Base-by-base conservation (phyloP, 2,797 vertebrate genomes). In the Sebastes itinus region DNA sequence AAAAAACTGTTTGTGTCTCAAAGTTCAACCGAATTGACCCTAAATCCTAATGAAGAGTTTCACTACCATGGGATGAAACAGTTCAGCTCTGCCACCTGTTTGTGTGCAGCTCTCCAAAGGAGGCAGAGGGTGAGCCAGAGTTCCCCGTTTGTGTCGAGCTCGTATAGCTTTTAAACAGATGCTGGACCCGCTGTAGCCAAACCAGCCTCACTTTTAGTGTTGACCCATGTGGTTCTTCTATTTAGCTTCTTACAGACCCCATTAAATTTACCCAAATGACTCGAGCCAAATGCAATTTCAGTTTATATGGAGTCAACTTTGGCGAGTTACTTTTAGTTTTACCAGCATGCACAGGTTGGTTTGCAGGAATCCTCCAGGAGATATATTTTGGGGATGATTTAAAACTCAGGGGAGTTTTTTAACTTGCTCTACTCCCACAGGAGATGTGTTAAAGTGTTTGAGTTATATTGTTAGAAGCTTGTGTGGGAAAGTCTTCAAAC, bases 101-200 rank as follows among this genome's bases (percentile, higher is more conserved):
- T 83, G 82, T 66, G 33, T 72, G 69, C 73, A 5, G 11, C 38
- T 83, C 88, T 81, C 82, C 55, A 77, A n/a, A 56, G 54, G 75
- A 80, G 83, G 33, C 75, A 32, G 74, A 89, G 89, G 83, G 83
- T 87, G 85, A 89, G 80, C 90, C 82, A 92, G 78, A 88, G 82
- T 88, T 89, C 84, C 82, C 60, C 77, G 25, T 86, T 83, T 84
- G 84, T 88, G 86, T 89, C 69, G 28, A 64, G 72, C 90, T 78
- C 60, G n/a, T 92, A 93, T 92, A 94, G 89, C 92, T 92, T 89
- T 95, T 92, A 87, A 94, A 88, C 94, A 96, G 95, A 95, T 95
- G 95, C 91, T 75, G 78, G 86, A 35, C 28, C 72, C 6, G 10
- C 83, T 66, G 71, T 1, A 81, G 94, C 95, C 94, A 95, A 95